These are phyloP conservation scores for Diplazon laetatorius DNA, from an alignment of 2,888 invertebrate genomes.

Conservation along the genomic window DNA sequence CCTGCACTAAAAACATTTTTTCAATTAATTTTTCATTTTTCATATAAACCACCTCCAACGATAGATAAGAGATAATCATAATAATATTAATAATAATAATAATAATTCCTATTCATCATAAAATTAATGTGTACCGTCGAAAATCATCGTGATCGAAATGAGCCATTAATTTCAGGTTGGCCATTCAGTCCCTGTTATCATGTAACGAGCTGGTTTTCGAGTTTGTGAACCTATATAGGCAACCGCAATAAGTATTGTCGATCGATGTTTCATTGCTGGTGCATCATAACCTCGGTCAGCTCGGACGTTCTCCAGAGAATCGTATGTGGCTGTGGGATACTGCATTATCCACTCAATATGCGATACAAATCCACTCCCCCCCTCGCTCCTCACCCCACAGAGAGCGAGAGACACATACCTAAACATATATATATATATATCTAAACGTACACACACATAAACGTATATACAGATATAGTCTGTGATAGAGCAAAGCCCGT, in stretches of 20 bases:
- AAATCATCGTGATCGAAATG: background rate
- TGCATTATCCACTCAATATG: constrained; percentile 1
- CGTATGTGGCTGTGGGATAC: constrained; percentile 1
- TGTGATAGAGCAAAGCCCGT: background rate
- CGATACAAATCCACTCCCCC: constrained; percentile 4
- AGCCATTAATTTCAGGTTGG: constrained; percentile 4
- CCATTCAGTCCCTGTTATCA: background rate
- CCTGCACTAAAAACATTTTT: too few relatives aligned
- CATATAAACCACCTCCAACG: too few relatives aligned
- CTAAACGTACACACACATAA: background rate
- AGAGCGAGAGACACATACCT: background rate
- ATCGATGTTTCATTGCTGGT: constrained; percentile 51
- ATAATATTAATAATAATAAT: too few relatives aligned
- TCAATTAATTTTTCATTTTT: too few relatives aligned
- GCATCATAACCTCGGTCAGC: constrained; percentile 42
- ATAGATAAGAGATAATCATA: too few relatives aligned
- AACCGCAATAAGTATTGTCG: background rate
- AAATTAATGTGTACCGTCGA: background rate
- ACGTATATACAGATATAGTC: background rate
- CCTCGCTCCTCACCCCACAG: background rate
- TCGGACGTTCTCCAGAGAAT: constrained; percentile 29
- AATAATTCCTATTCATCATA: too few relatives aligned
- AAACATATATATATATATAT: background rate
- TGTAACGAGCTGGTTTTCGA: background rate
- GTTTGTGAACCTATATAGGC: constrained; percentile 17